Conservation (phyloP, 2,888 invertebrate species). For the Lithophane leautieri region DNA sequence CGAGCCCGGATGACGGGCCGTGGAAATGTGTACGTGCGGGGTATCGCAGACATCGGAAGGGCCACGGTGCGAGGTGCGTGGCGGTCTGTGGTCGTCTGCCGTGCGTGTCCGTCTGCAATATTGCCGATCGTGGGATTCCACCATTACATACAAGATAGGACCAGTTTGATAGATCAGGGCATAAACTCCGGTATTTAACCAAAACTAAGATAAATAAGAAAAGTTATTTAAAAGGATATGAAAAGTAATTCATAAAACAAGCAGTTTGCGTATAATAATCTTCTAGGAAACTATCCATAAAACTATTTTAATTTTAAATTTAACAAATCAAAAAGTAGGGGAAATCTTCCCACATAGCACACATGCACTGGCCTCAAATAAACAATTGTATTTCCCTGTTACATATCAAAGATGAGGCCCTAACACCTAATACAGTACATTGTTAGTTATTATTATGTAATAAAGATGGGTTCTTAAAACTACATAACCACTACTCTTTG, state of each 20-base stretch:
- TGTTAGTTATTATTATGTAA: slow-evolving; percentile 52
- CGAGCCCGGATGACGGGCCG: too few species aligned
- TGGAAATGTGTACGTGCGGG: too few species aligned
- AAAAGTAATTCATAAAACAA: slow-evolving; percentile 7
- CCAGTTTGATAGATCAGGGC: too few species aligned
- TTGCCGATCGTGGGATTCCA: too few species aligned
- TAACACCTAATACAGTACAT: slow-evolving; percentile 27
- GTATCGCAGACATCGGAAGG: too few species aligned
- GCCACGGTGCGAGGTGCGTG: too few species aligned
- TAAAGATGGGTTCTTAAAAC: slow-evolving; percentile 61
- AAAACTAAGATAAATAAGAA: background rate
- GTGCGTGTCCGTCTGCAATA: too few species aligned
- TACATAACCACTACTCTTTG: slow-evolving; percentile 71
- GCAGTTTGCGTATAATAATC: slow-evolving; percentile 14
- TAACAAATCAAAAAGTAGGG: slow-evolving; percentile 19
- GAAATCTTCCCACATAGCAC: slow-evolving; percentile 31
- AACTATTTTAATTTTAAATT: background rate
- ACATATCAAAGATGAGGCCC: slow-evolving; percentile 12
- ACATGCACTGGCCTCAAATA: slow-evolving; percentile 48
- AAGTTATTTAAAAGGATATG: background rate
- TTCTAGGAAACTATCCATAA: slow-evolving; percentile 5
- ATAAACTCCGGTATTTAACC: background rate
- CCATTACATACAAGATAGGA: too few species aligned
- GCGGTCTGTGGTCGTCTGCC: too few species aligned
- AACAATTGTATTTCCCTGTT: slow-evolving; percentile 8